phyloP scores from a whole-genome alignment of 2,797 vertebrate genomes.

The Gymnothorax javanicus region DNA sequence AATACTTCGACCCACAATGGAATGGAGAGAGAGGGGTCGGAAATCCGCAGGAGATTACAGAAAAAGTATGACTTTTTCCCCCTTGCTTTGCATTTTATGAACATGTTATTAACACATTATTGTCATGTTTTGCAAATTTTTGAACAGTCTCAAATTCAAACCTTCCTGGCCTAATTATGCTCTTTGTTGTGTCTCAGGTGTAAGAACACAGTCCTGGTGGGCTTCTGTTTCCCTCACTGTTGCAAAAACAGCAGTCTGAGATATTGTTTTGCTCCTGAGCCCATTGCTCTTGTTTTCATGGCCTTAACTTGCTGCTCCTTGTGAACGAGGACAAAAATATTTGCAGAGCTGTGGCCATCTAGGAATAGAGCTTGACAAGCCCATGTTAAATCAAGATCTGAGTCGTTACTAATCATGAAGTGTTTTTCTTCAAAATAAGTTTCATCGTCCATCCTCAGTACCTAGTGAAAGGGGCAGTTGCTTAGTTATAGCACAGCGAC shows the following conservation, averaged over 20 bases:
- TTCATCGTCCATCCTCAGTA: not conserved
- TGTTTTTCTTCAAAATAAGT: slow-evolving; percentile 1
- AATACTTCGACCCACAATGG: slow-evolving; percentile 38
- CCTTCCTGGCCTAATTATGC: not conserved
- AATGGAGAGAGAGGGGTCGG: slow-evolving; percentile 51
- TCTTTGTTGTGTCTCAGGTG: not conserved
- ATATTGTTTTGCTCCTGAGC: not conserved
- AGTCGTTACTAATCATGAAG: not conserved
- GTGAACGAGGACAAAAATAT: not conserved
- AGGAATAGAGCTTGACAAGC: not conserved
- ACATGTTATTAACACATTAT: not conserved
- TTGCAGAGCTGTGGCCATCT: not conserved
- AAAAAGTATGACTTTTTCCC: slow-evolving; percentile 75
- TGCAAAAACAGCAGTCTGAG: not conserved
- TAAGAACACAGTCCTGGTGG: not conserved
- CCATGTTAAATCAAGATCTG: not conserved
- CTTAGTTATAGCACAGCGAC: not conserved
- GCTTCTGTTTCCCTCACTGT: not conserved
- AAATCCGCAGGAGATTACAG: slow-evolving; percentile 74
- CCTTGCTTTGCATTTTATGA: not conserved
- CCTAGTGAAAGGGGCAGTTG: not conserved
- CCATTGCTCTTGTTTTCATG: not conserved
- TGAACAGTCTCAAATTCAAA: not conserved
- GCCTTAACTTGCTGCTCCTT: not conserved
- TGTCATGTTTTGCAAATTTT: not conserved